Conservation (phyloP, 2,113 vertebrate genomes). For the Phyllostomus hastatus region DNA sequence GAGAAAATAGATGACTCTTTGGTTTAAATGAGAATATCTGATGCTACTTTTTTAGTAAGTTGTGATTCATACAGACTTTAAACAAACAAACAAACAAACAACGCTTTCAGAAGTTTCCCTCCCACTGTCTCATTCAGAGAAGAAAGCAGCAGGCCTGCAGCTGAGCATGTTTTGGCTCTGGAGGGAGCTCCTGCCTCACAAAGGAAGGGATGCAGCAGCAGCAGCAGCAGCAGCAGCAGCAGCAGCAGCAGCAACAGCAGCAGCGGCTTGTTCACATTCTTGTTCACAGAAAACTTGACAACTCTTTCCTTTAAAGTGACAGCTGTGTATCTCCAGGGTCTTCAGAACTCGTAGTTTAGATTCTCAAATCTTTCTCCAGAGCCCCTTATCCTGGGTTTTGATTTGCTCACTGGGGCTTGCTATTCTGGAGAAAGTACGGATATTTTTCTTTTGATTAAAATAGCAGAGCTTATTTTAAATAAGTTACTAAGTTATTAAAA, state of each 20-base stretch:
- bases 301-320: background rate
- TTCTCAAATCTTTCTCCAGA: background rate
- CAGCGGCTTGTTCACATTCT: too few species aligned
- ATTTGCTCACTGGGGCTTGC: conserved; percentile 12
- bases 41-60: background rate
- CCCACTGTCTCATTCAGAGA: background rate
- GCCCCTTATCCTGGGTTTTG: background rate
- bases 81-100: too few species aligned
- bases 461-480: conserved; percentile 4
- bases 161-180: background rate
- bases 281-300: background rate
- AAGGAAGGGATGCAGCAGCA: background rate
- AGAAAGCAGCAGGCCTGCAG: background rate
- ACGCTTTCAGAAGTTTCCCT: background rate
- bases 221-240: too few species aligned
- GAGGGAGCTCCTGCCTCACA: conserved; percentile 17
- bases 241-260: too few species aligned
- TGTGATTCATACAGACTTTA: background rate
- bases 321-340: background rate
- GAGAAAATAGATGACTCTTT: background rate
- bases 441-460: conserved; percentile 43
- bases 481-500: conserved; percentile 32
- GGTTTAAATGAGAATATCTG: background rate
- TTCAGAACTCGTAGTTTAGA: background rate
- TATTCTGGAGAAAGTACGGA: background rate